These are phyloP conservation scores for Sciurus carolinensis DNA, from an alignment of 2,797 vertebrate genomes.

Conservation along the genomic window DNA sequence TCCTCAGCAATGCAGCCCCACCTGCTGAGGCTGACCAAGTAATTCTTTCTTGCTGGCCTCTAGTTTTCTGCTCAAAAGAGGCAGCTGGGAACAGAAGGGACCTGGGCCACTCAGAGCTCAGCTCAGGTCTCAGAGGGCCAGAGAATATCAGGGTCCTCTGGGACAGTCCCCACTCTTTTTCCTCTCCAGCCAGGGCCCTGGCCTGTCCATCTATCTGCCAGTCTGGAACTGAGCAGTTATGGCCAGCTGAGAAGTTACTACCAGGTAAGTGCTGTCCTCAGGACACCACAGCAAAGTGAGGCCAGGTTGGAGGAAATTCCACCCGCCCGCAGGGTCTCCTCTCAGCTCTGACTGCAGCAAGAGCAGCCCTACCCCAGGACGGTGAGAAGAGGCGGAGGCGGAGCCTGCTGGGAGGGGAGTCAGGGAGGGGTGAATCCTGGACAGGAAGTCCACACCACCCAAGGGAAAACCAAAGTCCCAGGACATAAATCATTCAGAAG, in stretches of 20 bases:
- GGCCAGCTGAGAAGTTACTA: not conserved
- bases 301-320: not conserved
- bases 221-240: not conserved
- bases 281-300: not conserved
- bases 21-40: not conserved
- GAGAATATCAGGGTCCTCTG: not conserved
- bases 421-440: not conserved
- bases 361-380: too few species aligned
- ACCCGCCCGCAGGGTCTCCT: not conserved
- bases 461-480: not conserved
- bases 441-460: not conserved
- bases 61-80: not conserved
- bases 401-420: accelerated
- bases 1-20: not conserved
- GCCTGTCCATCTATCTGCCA: not conserved
- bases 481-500: not conserved
- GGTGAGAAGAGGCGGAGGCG: not conserved
- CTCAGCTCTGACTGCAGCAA: accelerated
- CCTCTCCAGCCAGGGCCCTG: not conserved
- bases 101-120: not conserved
- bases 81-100: not conserved
- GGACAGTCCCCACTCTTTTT: not conserved
- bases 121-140: not conserved
- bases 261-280: not conserved
- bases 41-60: not conserved